Conservation (phyloP, 2,113 vertebrate genomes). For the Uropsilus gracilis region DNA sequence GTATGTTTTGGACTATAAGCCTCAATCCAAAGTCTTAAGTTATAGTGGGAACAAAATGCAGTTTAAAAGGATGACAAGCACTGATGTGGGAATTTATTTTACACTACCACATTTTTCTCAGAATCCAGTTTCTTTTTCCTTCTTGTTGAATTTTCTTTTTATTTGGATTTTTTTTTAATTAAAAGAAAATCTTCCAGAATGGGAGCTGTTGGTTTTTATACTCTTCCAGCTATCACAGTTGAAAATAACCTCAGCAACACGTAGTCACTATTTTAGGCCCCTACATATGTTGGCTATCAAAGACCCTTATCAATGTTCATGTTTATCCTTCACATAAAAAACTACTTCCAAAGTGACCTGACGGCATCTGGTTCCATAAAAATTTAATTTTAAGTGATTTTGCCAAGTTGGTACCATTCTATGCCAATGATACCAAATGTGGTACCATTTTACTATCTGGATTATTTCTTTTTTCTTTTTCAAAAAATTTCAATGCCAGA, state of each 20-base stretch:
- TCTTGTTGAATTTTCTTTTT: slow-evolving; percentile 64
- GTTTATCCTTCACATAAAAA: slow-evolving; percentile 58
- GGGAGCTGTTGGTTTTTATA: slow-evolving; percentile 39
- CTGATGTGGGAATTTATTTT: slow-evolving; percentile 35
- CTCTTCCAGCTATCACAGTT: slow-evolving; percentile 41
- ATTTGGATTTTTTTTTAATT: not conserved
- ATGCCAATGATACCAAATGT: too few relatives aligned
- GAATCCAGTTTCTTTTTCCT: slow-evolving; percentile 47
- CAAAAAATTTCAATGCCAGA: slow-evolving; percentile 38
- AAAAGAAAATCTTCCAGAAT: slow-evolving; percentile 57
- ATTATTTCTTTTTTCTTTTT: not conserved
- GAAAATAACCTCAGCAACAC: slow-evolving; percentile 57
- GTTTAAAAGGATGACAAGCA: slow-evolving; percentile 37
- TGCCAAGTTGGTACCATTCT: slow-evolving; percentile 41
- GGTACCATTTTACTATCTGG: slow-evolving; percentile 35
- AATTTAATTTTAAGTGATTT: slow-evolving; percentile 43
- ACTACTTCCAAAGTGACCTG: slow-evolving; percentile 53
- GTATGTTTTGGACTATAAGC: slow-evolving; percentile 57
- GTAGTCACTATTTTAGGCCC: slow-evolving; percentile 34
- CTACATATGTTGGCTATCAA: not conserved
- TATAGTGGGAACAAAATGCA: slow-evolving; percentile 59
- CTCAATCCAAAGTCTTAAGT: slow-evolving; percentile 62
- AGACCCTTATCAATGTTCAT: slow-evolving; percentile 46
- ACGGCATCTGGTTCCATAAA: slow-evolving; percentile 19
- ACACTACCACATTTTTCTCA: slow-evolving; percentile 39